Evolutionary conservation across 2,113 vertebrate genomes (phyloP).

Genomic region (Ascaphus truei): DNA sequence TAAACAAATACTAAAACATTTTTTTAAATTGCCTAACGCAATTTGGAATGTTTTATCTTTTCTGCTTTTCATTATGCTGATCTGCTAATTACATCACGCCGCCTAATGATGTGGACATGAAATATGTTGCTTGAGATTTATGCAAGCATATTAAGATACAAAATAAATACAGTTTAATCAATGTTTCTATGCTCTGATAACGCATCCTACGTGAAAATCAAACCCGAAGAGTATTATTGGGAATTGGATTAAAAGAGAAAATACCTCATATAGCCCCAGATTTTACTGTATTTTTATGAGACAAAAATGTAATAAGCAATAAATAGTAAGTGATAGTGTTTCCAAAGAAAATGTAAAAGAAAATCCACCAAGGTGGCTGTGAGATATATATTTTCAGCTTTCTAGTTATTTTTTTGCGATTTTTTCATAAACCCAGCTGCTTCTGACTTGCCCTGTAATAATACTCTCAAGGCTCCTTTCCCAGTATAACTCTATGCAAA

Average conservation of each 20-base stretch:
- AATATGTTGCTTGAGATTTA: not conserved
- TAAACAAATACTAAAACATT: no score
- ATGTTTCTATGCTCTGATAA: no score
- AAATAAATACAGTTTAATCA: conserved; percentile 25
- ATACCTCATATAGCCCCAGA: not conserved
- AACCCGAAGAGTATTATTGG: not conserved
- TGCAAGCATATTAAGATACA: not conserved
- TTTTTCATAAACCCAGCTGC: conserved; percentile 60
- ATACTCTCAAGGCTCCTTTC: conserved; percentile 60
- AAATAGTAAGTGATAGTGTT: conserved; percentile 30
- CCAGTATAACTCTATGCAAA: conserved; percentile 63
- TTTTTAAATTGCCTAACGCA: no score
- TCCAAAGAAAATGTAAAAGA: conserved; percentile 46
- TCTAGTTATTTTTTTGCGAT: conserved; percentile 47
- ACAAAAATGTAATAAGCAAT: conserved; percentile 28
- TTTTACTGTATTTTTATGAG: conserved; percentile 18
- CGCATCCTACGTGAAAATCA: not conserved
- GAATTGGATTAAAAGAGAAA: conserved; percentile 15
- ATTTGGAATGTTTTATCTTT: no score
- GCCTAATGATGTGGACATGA: no score
- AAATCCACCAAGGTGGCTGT: conserved; percentile 42
- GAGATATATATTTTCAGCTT: conserved; percentile 55
- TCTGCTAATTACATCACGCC: no score
- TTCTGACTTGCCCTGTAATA: conserved; percentile 64
- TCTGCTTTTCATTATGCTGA: no score